A percentile compares a stretch with the other conserved stretches of the same genome.
phyloP scores from a whole-genome alignment of 2,888 invertebrate species.

The Tineola bisselliella region DNA sequence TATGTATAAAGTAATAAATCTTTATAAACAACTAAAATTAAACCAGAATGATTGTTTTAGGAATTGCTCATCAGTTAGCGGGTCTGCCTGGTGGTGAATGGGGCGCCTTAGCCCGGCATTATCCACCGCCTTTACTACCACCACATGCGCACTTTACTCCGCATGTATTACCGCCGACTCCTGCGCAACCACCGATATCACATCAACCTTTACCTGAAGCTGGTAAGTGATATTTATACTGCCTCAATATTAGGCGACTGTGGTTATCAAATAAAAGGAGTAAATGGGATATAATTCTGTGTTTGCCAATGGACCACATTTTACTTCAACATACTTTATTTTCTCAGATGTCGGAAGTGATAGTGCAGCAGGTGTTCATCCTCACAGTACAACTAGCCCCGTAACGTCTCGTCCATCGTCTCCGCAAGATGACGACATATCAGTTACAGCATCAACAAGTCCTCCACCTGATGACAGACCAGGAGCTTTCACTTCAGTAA shows the following conservation, averaged over 20 bases:
- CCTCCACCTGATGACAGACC: slow-evolving; percentile 64
- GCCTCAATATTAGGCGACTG: too few species aligned
- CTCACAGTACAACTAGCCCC: slow-evolving; percentile 78
- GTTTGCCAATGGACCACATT: too few species aligned
- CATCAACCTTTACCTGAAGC: slow-evolving; percentile 64
- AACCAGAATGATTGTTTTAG: slow-evolving; percentile 39
- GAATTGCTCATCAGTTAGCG: slow-evolving; percentile 79
- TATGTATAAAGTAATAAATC: not conserved
- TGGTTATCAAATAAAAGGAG: too few species aligned
- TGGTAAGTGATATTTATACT: too few species aligned
- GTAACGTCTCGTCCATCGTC: slow-evolving; percentile 70
- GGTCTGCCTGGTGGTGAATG: slow-evolving; percentile 74
- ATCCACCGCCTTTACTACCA: slow-evolving; percentile 57
- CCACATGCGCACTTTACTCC: slow-evolving; percentile 68
- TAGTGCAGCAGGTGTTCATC: slow-evolving; percentile 59
- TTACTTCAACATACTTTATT: too few species aligned
- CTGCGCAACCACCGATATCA: slow-evolving; percentile 53
- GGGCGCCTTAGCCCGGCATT: slow-evolving; percentile 73
- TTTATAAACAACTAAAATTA: not conserved
- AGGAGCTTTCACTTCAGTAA: slow-evolving; percentile 64
- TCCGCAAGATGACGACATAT: slow-evolving; percentile 70
- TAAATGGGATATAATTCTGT: too few species aligned
- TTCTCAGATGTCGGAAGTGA: slow-evolving; percentile 48
- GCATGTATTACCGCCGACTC: slow-evolving; percentile 63
- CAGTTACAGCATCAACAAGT: slow-evolving; percentile 69